phyloP scores from a whole-genome alignment of 1,140 invertebrate genomes.

The Brachionus plicatilis region DNA sequence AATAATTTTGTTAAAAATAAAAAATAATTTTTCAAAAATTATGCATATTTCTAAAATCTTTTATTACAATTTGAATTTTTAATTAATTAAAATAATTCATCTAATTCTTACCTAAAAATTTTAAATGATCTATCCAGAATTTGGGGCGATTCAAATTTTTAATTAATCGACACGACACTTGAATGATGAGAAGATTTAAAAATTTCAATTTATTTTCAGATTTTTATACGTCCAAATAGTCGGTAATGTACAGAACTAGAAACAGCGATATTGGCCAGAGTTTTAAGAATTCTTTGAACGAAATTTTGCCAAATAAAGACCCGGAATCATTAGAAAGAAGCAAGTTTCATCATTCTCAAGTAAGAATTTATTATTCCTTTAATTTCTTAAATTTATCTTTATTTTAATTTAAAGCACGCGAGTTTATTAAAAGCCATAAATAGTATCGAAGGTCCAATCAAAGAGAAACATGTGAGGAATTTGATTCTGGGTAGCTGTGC shows the following conservation, averaged over 20 bases:
- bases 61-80: background rate
- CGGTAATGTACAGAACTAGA: constrained; percentile 21
- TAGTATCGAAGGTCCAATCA: constrained; percentile 74
- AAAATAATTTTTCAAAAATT: constrained; percentile 14
- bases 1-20: background rate
- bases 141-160: background rate
- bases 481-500: constrained; percentile 91
- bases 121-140: background rate
- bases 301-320: constrained; percentile 9
- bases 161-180: background rate
- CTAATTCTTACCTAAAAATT: background rate
- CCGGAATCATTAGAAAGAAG: background rate
- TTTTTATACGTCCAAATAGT: background rate
- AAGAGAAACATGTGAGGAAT: constrained; percentile 91
- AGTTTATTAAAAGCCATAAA: constrained; percentile 38
- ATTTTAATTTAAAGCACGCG: background rate
- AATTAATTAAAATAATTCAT: constrained; percentile 11
- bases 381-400: background rate
- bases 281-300: constrained; percentile 29
- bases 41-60: background rate
- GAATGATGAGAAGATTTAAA: background rate
- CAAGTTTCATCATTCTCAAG: constrained; percentile 35
- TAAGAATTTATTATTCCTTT: background rate
- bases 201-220: background rate
- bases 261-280: constrained; percentile 13